These are phyloP conservation scores for Columba livia DNA, from an alignment of 2,113 vertebrate genomes.

Conservation along the genomic window DNA sequence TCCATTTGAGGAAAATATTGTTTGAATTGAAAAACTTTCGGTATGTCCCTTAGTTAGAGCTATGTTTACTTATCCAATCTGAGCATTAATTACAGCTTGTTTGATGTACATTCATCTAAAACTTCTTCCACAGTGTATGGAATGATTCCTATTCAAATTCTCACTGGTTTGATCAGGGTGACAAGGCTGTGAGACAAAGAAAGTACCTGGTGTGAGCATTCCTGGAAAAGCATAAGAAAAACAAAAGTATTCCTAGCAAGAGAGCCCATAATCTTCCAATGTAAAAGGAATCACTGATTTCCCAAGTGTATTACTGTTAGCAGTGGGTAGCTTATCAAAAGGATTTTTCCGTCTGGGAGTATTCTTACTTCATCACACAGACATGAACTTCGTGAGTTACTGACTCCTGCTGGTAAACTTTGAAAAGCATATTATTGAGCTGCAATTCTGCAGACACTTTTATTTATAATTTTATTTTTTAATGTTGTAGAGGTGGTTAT, in stretches of 20 bases:
- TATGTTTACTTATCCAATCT: neutral
- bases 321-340: neutral
- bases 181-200: neutral
- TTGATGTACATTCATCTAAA: neutral
- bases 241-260: neutral
- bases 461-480: neutral
- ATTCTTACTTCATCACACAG: neutral
- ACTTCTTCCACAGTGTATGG: neutral
- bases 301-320: neutral
- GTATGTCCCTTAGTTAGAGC: neutral
- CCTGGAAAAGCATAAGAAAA: neutral
- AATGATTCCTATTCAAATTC: neutral
- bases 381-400: neutral
- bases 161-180: neutral
- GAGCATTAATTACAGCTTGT: neutral
- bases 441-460: neutral
- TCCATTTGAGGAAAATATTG: neutral
- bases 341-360: neutral
- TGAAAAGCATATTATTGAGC: neutral
- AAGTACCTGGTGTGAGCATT: neutral
- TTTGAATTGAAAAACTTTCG: neutral
- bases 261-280: neutral
- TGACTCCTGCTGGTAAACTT: neutral
- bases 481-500: neutral
- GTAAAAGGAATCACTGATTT: neutral